phyloP scores from a whole-genome alignment of 2,888 invertebrate genomes.

The Hyles lineata region DNA sequence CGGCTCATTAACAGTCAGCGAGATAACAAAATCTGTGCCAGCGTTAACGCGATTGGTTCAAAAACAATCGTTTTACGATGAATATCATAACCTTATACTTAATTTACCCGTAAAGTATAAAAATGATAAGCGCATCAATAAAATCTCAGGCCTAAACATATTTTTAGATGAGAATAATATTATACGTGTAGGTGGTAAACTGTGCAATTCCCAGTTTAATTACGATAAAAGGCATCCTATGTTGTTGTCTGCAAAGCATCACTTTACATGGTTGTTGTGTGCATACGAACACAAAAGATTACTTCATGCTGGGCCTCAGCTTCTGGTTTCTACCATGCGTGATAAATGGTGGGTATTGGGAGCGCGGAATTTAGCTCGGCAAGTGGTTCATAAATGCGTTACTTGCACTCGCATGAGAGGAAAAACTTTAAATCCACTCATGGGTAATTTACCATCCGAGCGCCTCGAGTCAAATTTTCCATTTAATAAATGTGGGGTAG shows the following conservation, averaged over 20 bases:
- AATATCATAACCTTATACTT: background rate
- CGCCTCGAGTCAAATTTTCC: background rate
- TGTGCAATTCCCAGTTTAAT: constrained; percentile 21
- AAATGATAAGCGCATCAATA: background rate
- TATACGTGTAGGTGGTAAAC: constrained; percentile 31
- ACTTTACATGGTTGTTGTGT: constrained; percentile 38
- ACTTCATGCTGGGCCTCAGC: constrained; percentile 38
- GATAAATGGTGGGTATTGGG: constrained; percentile 36
- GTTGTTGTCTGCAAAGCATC: constrained; percentile 39
- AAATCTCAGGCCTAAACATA: too few species aligned
- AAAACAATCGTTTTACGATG: background rate
- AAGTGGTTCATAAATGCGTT: background rate
- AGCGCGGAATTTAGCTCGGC: constrained; percentile 33
- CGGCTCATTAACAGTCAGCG: background rate
- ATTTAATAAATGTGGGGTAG: background rate
- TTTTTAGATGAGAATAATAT: too few species aligned
- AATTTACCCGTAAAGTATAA: background rate
- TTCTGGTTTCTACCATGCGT: constrained; percentile 34
- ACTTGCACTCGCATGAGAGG: background rate
- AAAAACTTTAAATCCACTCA: background rate
- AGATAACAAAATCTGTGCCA: background rate
- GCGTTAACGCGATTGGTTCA: background rate
- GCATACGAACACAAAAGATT: constrained; percentile 34
- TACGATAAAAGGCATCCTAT: constrained; percentile 42
- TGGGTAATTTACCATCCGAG: background rate